phyloP scores from a whole-genome alignment of 2,113 vertebrate species.

The Pachyramphus minor region DNA sequence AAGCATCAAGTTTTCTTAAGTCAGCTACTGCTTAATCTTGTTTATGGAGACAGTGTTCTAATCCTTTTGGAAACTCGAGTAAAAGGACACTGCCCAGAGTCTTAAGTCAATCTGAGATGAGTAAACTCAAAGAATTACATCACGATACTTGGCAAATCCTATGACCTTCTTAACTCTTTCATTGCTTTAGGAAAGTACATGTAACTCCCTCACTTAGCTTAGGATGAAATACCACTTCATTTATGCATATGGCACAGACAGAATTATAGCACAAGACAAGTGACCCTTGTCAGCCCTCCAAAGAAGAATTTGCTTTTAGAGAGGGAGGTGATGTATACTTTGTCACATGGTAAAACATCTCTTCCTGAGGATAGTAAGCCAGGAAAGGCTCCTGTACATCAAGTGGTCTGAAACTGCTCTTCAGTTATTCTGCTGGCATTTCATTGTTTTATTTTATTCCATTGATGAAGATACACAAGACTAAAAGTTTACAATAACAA shows the following conservation, averaged over 20 bases:
- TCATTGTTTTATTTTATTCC: not conserved
- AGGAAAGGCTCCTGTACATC: not conserved
- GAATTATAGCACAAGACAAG: not conserved
- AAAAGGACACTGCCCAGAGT: not conserved
- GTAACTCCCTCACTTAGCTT: not conserved
- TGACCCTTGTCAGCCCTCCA: not conserved
- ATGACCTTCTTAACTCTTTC: slow-evolving; percentile 27
- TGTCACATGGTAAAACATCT: not conserved
- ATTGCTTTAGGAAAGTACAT: not conserved
- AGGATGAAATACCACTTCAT: slow-evolving; percentile 1
- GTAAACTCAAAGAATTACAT: not conserved
- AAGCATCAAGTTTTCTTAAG: not conserved
- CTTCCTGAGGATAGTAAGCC: not conserved
- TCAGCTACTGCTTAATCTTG: not conserved
- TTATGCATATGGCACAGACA: not conserved
- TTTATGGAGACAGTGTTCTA: not conserved
- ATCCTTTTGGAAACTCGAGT: not conserved
- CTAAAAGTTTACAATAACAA: not conserved
- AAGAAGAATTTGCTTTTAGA: slow-evolving; percentile 18
- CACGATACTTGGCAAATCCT: not conserved
- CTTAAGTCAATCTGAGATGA: not conserved
- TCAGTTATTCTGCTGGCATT: not conserved
- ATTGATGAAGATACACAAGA: not conserved
- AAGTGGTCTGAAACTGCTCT: not conserved
- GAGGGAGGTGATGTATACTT: not conserved